These are phyloP conservation scores for Diarsia brunnea DNA, from an alignment of 2,888 invertebrate genomes.

Conservation along the genomic window DNA sequence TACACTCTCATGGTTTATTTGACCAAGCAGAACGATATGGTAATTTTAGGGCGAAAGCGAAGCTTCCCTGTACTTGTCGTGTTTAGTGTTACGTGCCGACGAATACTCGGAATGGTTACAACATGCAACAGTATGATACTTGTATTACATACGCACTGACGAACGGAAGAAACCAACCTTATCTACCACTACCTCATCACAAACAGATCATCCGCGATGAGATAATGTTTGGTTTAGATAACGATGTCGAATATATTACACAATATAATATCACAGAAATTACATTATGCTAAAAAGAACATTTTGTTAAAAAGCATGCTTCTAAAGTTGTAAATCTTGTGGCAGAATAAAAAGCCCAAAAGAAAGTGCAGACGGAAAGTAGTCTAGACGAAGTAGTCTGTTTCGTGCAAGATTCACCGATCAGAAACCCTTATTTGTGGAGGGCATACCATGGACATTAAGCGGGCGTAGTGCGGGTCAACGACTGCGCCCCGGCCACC, in stretches of 20 bases:
- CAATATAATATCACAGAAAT: constrained; percentile 23
- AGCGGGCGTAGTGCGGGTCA: constrained; percentile 80
- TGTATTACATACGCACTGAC: constrained; percentile 24
- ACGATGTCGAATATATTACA: constrained; percentile 62
- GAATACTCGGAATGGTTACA: constrained; percentile 39
- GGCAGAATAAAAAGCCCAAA: neutral
- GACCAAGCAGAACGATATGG: constrained; percentile 75
- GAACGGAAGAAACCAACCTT: constrained; percentile 75
- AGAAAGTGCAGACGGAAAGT: constrained; percentile 6
- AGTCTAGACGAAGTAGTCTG: constrained; percentile 17
- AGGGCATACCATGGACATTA: constrained; percentile 73
- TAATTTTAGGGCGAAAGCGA: constrained; percentile 56
- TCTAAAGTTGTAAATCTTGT: neutral
- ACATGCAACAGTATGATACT: constrained; percentile 16
- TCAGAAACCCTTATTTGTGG: constrained; percentile 67
- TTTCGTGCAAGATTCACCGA: constrained; percentile 35
- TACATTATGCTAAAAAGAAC: neutral
- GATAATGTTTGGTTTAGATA: constrained; percentile 83
- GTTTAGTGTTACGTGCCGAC: constrained; percentile 25
- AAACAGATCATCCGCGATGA: constrained; percentile 79
- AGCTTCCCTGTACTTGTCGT: constrained; percentile 33
- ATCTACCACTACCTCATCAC: constrained; percentile 75
- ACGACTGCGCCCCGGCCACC: constrained; percentile 80
- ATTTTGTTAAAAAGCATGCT: neutral
- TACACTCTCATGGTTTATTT: constrained; percentile 81